phyloP scores from a whole-genome alignment of 2,797 vertebrate species.

The Euthynnus affinis region DNA sequence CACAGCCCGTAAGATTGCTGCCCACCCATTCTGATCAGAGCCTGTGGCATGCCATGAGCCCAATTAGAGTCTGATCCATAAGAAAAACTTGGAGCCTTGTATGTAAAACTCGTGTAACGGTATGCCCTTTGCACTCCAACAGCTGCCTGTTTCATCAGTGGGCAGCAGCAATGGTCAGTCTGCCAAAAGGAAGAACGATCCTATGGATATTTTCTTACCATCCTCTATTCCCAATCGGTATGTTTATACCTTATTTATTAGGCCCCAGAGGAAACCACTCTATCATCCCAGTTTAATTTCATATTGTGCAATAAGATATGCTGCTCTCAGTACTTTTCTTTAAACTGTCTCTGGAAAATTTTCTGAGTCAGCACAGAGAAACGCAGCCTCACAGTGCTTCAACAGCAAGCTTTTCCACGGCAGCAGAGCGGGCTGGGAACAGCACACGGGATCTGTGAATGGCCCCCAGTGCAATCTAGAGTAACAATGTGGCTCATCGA shows the following conservation, averaged over 20 bases:
- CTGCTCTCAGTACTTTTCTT: conserved; percentile 72
- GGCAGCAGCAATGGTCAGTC: conserved; percentile 13
- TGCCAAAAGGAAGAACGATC: conserved; percentile 32
- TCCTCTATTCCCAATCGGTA: conserved; percentile 20
- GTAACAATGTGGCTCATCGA: conserved; percentile 70
- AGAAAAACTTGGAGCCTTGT: conserved; percentile 55
- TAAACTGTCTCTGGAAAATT: conserved; percentile 70
- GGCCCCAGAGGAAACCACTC: conserved; percentile 59
- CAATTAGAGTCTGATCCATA: conserved; percentile 78
- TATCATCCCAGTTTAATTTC: conserved; percentile 66
- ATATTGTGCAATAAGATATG: conserved; percentile 71
- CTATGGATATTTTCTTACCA: conserved; percentile 44
- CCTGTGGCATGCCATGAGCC: conserved; percentile 67
- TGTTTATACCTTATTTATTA: conserved; percentile 66
- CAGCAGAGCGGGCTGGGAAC: conserved; percentile 53
- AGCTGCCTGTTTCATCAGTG: conserved; percentile 28
- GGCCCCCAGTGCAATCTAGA: conserved; percentile 55
- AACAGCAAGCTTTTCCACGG: conserved; percentile 56
- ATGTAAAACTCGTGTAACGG: conserved; percentile 51
- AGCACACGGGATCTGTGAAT: conserved; percentile 64
- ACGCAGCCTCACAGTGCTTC: conserved; percentile 44
- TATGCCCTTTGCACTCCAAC: conserved; percentile 36
- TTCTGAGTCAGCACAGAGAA: conserved; percentile 76
- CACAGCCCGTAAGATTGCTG: conserved; percentile 66
- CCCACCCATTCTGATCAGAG: conserved; percentile 86